Base-by-base conservation (phyloP, 2,888 invertebrate species). In the Eilema caniola region DNA sequence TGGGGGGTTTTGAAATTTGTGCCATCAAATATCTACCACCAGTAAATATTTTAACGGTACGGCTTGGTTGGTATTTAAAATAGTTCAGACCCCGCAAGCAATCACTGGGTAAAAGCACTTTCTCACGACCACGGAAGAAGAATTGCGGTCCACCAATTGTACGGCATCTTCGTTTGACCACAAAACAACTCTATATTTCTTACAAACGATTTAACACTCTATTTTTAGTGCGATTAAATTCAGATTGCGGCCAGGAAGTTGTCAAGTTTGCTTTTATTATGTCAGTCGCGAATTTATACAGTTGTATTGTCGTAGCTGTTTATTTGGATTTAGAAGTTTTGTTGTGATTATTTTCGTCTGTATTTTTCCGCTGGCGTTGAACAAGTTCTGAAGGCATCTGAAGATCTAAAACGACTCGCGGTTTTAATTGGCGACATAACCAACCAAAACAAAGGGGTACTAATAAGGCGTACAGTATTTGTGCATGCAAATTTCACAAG, bases 111-210 rank as follows among this genome's bases (percentile, higher is more conserved):
- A 64, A 66, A 62, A 70, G 33, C 56, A 61, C 41, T 74, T 79
- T 81, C 80, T 72, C 83, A 83, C 80, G 82, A 69, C 23, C n/a
- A 64, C 69, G 80, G 77, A 78, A 77, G 74, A 33, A 70, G 23
- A 23, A n/a, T 37, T 74, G 78, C 75, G 81, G 81, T 76, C 65
- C 66, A 61, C 60, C 62, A 67, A 72, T 71, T 62, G 70, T 73
- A 78, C 66, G 70, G 78, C 67, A 70, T 72, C 69, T 73, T 75
- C 67, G 69, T 78, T 71, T 69, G 69, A 82, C 83, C 82, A 77
- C 79, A 81, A 77, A 70, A 53, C 31, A 12, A 41, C 33, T 56
- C n/a, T 57, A 56, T 62, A 62, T 67, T 28, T 65, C 8, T 10
- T 11, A 8, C 23, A 11, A 10, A 23, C 53, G 41, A 67, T 64